phyloP scores from a whole-genome alignment of 2,797 vertebrate species.

The Odontamblyopus rebecca region DNA sequence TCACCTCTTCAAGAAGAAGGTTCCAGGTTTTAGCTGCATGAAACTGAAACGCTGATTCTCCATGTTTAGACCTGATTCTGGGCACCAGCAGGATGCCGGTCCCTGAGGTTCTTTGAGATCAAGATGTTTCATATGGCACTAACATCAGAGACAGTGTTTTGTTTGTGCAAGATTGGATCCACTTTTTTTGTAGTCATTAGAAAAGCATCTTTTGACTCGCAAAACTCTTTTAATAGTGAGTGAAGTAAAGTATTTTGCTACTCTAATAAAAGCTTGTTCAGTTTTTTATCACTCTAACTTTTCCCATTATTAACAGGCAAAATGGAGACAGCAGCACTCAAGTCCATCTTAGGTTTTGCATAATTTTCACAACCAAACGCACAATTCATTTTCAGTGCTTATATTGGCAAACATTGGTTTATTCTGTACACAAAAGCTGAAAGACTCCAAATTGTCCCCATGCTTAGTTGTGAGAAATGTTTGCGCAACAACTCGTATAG shows the following conservation, averaged over 20 bases:
- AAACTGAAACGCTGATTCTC: too few species aligned
- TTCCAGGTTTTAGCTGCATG: too few species aligned
- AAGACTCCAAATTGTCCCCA: background rate
- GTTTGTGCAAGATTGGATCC: background rate
- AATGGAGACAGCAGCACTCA: constrained; percentile 3
- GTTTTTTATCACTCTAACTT: constrained; percentile 2
- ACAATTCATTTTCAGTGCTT: background rate
- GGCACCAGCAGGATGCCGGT: too few species aligned
- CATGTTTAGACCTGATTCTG: too few species aligned
- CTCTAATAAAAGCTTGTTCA: background rate
- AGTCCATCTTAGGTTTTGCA: background rate
- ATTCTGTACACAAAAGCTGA: background rate
- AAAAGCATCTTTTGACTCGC: background rate
- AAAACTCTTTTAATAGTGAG: background rate
- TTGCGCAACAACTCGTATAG: constrained; percentile 10
- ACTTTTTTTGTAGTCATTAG: background rate
- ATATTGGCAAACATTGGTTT: background rate
- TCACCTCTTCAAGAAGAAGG: too few species aligned
- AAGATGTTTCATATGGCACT: too few species aligned
- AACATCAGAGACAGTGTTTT: background rate
- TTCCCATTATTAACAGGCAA: constrained; percentile 27
- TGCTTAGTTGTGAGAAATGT: background rate
- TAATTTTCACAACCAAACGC: background rate
- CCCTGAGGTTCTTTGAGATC: too few species aligned
- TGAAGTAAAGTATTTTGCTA: background rate